Base-by-base conservation (phyloP, 2,797 vertebrate species). In the Enteromius trimaculatus region DNA sequence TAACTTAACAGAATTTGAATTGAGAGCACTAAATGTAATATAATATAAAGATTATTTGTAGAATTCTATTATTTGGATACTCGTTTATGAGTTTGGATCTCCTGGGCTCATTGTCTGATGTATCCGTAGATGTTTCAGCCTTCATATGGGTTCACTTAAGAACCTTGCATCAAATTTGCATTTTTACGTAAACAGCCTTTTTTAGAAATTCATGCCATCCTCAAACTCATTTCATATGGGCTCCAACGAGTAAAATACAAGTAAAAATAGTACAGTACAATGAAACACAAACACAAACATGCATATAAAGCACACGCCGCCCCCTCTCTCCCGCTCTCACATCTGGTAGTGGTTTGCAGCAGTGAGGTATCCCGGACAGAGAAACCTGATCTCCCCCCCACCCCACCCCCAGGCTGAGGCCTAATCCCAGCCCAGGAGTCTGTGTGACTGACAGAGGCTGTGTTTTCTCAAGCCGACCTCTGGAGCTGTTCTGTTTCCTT, bases 281-380 rank as follows among this genome's bases (percentile, higher is more conserved):
- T 42, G 37, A 70, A 68, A 72, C 42, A 75, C 60, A 66, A 42
- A 72, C 51, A 70, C 70, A 85, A 77, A 80, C 31, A 77, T 71
- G 55, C 81, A 83, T 74, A 69, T 42, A 66, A 82, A 65, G 31
- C 53, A 17, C 64, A 81, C 17, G 11, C 74, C 2, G 8, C 53
- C 81, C 87, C 84, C 77, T 65, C 70, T 82, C 78, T 31, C 26
- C 26, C 29, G 82, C 70, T 47, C 29, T 23, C 66, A 91, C 90
- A 91, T 91, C 90, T 91, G 89, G 87, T 87, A 88, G 82, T 89
- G 87, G 88, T 90, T 91, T 89, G 79, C 62, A 86, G 69, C 68
- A 86, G 80, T 87, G 89, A 90, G 83, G 88, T 88, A 87, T 90
- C 84, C 88, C 70, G 80, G 84, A 81, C 86, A 82, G 82, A 87